A percentile compares a stretch with the other conserved stretches of the same genome.
phyloP scores from a whole-genome alignment of 1,140 invertebrate genomes.

The Camponotus vicinus region DNA sequence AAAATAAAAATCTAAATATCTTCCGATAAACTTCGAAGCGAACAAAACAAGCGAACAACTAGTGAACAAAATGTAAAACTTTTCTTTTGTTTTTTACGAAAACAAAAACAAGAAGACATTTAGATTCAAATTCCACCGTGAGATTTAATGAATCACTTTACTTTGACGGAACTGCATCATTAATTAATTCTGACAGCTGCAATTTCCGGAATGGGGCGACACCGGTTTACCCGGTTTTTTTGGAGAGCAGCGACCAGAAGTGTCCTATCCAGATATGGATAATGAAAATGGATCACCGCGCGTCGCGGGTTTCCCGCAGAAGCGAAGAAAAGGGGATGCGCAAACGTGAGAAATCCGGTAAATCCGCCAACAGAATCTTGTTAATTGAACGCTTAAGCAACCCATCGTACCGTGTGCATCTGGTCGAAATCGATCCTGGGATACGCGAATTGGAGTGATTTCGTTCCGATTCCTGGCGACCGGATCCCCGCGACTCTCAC shows the following conservation, averaged over 20 bases:
- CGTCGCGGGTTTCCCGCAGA: background rate
- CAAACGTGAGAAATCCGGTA: slow-evolving; percentile 61
- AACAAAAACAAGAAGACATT: background rate
- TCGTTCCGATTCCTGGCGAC: slow-evolving; percentile 5
- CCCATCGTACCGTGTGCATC: slow-evolving; percentile 41
- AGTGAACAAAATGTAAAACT: background rate
- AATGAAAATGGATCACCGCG: slow-evolving; percentile 54
- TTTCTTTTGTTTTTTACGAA: background rate
- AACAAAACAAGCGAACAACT: too few relatives aligned
- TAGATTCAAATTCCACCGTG: background rate
- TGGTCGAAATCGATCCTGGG: slow-evolving; percentile 55
- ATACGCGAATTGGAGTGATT: slow-evolving; percentile 36
- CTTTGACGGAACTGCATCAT: background rate
- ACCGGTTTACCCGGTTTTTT: background rate
- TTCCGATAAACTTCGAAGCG: background rate
- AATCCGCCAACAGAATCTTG: slow-evolving; percentile 59
- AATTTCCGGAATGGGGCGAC: background rate
- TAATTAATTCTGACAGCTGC: slow-evolving; percentile 42
- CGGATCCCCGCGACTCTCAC: slow-evolving; percentile 32
- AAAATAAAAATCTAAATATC: background rate
- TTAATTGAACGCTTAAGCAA: slow-evolving; percentile 66
- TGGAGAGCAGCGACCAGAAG: background rate
- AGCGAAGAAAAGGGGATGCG: slow-evolving; percentile 25
- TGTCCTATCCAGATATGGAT: slow-evolving; percentile 13
- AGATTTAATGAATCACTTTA: slow-evolving; percentile 20